Evolutionary conservation across 2,797 vertebrate genomes (phyloP), one percentile per base, ranked within the genome.

Genomic region (Dipus sagitta): DNA sequence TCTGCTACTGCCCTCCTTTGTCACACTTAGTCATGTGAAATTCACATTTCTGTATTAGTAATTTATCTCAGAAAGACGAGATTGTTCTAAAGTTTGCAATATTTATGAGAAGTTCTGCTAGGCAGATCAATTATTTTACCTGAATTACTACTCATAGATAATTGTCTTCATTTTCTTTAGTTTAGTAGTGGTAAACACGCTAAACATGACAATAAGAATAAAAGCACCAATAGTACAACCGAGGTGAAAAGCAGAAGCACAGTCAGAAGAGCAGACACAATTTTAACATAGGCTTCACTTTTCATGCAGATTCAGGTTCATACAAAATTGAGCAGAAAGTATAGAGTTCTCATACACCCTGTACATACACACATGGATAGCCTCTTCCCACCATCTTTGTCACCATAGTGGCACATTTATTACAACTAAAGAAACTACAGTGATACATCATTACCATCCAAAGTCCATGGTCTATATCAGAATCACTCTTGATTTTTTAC

Each of bases 121-220:
- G 62, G 28, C 14, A 78, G 60, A 80, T 85, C 20, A 88, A 86
- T 83, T 91, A 77, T 85, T 87, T 80, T 88, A 86, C 70, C 4
- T 62, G 24, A 32, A 3, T 85, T 82, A 70, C 11, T 30, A 85
- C 8, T 47, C 67, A 92, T 15, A 76, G 68, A 54, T 78, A 88
- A 26, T 92, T 84, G 74, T 77, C 90, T 91, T 71, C 67, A 58
- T 54, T 72, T 77, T 81, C 30, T 34, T 88, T 38, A 70, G 68
- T 38, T 58, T 79, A 88, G 7, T 76, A 32, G 28, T 70, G 90
- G 30, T 71, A 94, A 86, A 90, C 79, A 23, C 64, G 18, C 42
- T 78, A 17, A 54, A 15, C 28, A 77, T 83, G 67, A 47, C 30
- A 88, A 77, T 64, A 80, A 86, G 96, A 90, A 85, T 81, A 65